Evolutionary conservation across 1,140 invertebrate genomes (phyloP).

Genomic region (Brachionus angularis): DNA sequence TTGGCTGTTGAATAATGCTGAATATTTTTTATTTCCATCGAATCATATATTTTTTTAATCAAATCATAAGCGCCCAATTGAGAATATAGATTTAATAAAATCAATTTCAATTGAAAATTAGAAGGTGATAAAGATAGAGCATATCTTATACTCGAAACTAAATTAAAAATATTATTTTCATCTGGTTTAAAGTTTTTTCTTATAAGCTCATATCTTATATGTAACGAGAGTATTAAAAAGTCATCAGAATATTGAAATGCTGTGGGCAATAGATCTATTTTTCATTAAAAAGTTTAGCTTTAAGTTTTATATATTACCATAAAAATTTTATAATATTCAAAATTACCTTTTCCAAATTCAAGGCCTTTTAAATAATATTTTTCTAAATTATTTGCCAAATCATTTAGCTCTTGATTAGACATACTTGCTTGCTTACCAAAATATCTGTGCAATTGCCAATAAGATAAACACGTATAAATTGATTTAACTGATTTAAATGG

Average conservation of each 20-base stretch:
- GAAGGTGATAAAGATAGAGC: slow-evolving; percentile 8
- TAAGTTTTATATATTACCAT: no score
- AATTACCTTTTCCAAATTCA: slow-evolving; percentile 12
- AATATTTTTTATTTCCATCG: slow-evolving; percentile 43
- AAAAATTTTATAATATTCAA: no score
- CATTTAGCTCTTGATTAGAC: not conserved
- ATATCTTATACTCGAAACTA: not conserved
- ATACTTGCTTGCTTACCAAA: slow-evolving; percentile 12
- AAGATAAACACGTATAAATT: not conserved
- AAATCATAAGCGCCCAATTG: slow-evolving; percentile 29
- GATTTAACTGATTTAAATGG: slow-evolving; percentile 1
- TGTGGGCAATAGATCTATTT: slow-evolving; percentile 22
- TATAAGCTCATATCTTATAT: slow-evolving; percentile 15
- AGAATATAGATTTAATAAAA: slow-evolving; percentile 17
- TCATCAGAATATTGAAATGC: slow-evolving; percentile 37
- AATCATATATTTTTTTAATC: slow-evolving; percentile 9
- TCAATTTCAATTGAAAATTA: slow-evolving; percentile 38
- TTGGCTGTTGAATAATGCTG: slow-evolving; percentile 33
- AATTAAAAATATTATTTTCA: not conserved
- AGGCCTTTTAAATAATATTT: not conserved
- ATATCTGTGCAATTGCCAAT: slow-evolving; percentile 30
- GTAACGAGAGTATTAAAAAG: slow-evolving; percentile 8
- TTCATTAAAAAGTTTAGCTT: no score
- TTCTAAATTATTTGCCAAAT: not conserved
- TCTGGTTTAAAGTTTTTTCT: not conserved